These are phyloP conservation scores for Amphiprion clarkii DNA, from an alignment of 2,797 vertebrate species.

Conservation along the genomic window DNA sequence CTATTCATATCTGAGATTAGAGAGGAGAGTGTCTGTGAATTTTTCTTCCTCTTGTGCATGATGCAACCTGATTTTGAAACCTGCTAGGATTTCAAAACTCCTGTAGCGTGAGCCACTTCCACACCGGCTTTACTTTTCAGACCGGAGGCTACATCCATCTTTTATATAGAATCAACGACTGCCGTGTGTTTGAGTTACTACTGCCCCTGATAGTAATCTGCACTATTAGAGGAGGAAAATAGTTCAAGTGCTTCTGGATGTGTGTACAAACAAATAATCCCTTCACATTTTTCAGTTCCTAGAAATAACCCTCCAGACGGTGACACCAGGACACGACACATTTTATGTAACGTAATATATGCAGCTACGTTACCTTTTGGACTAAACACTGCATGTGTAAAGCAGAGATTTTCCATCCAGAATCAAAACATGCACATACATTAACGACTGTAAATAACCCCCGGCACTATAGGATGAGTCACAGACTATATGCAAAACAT, in stretches of 20 bases:
- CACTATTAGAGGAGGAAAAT: neutral
- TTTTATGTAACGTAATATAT: constrained; percentile 50
- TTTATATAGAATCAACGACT: constrained; percentile 6
- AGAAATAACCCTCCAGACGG: neutral
- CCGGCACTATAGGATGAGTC: constrained; percentile 39
- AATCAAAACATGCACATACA: constrained; percentile 59
- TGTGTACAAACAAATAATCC: neutral
- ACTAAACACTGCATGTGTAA: constrained; percentile 40
- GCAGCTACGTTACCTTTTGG: constrained; percentile 27
- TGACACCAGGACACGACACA: constrained; percentile 28
- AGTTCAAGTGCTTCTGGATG: too few relatives aligned
- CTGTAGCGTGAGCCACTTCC: too few relatives aligned
- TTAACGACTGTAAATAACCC: constrained; percentile 50
- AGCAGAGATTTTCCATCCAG: constrained; percentile 35
- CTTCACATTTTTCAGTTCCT: neutral
- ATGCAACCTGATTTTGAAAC: too few relatives aligned
- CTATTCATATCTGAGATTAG: too few relatives aligned
- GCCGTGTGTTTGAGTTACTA: neutral
- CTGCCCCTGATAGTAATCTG: neutral
- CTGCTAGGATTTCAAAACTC: too few relatives aligned
- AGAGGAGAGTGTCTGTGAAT: too few relatives aligned
- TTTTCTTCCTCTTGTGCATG: too few relatives aligned
- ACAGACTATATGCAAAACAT: constrained; percentile 49
- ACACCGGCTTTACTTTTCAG: too few relatives aligned
- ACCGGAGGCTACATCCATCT: neutral